Percentiles rank a stretch among this genome's conserved stretches.
Evolutionary conservation across 1,140 invertebrate species (phyloP).

Genomic region (Hylaeus anthracinus): DNA sequence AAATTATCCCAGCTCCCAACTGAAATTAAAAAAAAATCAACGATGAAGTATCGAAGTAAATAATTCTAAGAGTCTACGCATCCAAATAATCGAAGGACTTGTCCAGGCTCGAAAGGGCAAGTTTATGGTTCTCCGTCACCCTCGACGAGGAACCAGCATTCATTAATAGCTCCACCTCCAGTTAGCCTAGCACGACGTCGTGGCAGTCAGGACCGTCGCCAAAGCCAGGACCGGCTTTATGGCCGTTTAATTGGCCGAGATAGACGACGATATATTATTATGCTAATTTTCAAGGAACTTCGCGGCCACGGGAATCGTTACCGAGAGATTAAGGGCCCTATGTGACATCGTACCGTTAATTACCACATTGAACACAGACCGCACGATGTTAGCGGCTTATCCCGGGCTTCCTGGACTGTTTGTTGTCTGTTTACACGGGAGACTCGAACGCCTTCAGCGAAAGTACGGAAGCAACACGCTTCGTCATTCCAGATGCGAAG

Average conservation of each 20-base stretch:
- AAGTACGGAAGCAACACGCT: neutral
- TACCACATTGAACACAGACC: constrained; percentile 61
- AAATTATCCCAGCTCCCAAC: too few relatives aligned
- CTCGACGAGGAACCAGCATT: constrained; percentile 68
- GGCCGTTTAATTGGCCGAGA: constrained; percentile 73
- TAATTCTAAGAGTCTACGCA: too few relatives aligned
- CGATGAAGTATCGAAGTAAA: too few relatives aligned
- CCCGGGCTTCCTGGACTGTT: constrained; percentile 46
- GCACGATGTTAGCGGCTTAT: constrained; percentile 58
- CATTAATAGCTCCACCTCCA: constrained; percentile 72
- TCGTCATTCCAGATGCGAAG: neutral
- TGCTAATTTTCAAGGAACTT: constrained; percentile 72
- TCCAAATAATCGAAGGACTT: constrained; percentile 19
- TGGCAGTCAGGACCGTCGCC: constrained; percentile 57
- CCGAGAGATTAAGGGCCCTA: constrained; percentile 59
- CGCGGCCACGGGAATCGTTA: constrained; percentile 59
- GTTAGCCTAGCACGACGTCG: constrained; percentile 67
- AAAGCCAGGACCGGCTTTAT: constrained; percentile 69
- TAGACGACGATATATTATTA: constrained; percentile 72
- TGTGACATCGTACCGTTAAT: constrained; percentile 64
- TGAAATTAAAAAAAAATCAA: too few relatives aligned
- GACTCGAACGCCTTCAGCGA: constrained; percentile 19
- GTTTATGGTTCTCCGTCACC: constrained; percentile 69
- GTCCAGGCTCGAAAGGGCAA: constrained; percentile 63
- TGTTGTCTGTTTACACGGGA: constrained; percentile 45